Base-by-base conservation (phyloP, 1,140 invertebrate species). In the Drosophila pectinifera region DNA sequence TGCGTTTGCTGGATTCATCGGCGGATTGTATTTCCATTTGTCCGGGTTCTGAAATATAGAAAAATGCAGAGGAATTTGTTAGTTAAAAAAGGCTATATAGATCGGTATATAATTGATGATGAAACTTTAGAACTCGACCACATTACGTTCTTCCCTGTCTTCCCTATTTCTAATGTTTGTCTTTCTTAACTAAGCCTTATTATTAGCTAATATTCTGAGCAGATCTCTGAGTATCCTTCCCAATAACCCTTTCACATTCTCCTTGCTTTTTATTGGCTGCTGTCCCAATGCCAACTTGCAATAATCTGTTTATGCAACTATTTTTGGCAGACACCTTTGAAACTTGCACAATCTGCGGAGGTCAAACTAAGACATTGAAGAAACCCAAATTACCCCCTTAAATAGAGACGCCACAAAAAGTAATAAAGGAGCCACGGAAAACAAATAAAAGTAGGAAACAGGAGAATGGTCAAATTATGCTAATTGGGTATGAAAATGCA, bases 1-100 rank as follows among this genome's bases (percentile, higher is more conserved):
- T 5, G 89, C 91, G 41, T 91, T 92, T 4, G 67, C 75, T 11
- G 91, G 73, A 77, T 92, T 92, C 89, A 92, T 92, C 10, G 91
- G 90, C n/a, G 90, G 88, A 88, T 94, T 93, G 83, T 94, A 95
- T 83, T 95, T 95, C 95, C 94, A 95, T 92, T 95, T 95, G 80
- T 95, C 94, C 80, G 94, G 94, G 91, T 94, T 95, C 94, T 95
- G 75, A 0, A 78, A 77, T 46, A 92, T 57, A 73, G 64, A 64
- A 80, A 63, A 42, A 61, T 51, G 54, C 22, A 41, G 16, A 13
- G 4, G 11, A 1, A 16, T 43, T 4, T 7, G 0, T 46, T 49
- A 28, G 24, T 14, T n/a, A 0, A 38, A 38, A n/a, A 6, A 5
- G 14, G 5, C 5, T 14, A 38, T 11, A 14, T 18, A 31, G 3